Evolutionary conservation across 2,888 invertebrate species (phyloP), one percentile per base, ranked within the genome.

Genomic region (Caenorhabditis panamensis): DNA sequence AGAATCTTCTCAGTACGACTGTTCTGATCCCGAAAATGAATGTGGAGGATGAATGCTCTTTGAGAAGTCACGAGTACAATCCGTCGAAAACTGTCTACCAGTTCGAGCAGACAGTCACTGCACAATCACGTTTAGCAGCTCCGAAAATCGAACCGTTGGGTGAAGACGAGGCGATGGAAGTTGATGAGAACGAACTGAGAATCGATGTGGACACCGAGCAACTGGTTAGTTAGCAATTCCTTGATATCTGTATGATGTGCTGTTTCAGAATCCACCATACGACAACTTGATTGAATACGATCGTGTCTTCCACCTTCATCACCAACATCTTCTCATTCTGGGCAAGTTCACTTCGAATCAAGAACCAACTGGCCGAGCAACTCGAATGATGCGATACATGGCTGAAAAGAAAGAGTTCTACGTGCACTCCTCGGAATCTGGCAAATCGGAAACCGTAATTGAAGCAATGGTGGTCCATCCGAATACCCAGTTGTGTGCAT

Each of bases 131-230:
- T 36, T 36, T 5, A 6, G 66, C 36, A 5, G 53, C 18, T 53
- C 18, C 22, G n/a, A n/a, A 47, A 5, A 5, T 6, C n/a, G 20
- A 26, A 4, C 24, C 26, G 68, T n/a, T n/a, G 13, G 36, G n/a
- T 20, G 26, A 24, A 22, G 56, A 53, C 11, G 31, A 9, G 5
- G 24, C 58, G 16, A 73, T 73, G 73, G 73, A 73, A 63, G 72
- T 63, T 0, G 79, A 79, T 44, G 63, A 63, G 28, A 78, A 78
- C 49, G 72, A 71, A 11, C 26, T 80, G 69, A 80, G 69, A 49
- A 49, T 80, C n/a, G 63, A 75, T 28, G 69, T 71, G 28, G 41
- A 58, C 2, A 26, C 54, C 13, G 69, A 36, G 18, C 28, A 41
- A 13, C 0, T 68, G 58, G 54, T 66, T 59, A n/a, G 37, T 24